phyloP scores from a whole-genome alignment of 2,113 vertebrate genomes.

The Urocynchramus pylzowi region DNA sequence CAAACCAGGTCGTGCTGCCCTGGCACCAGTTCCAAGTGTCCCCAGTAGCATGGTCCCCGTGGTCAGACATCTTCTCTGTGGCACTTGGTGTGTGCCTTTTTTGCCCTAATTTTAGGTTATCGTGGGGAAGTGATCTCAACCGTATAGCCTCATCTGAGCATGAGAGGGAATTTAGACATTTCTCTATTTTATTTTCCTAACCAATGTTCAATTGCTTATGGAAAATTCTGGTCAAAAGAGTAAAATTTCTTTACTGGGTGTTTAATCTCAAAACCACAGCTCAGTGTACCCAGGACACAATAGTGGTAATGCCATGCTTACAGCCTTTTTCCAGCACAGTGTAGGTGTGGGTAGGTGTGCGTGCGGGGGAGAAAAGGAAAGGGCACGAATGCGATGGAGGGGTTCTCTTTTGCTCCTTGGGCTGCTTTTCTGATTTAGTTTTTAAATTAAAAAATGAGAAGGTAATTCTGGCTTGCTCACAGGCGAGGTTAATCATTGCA shows the following conservation, averaged over 20 bases:
- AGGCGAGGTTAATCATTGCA: neutral
- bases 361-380: neutral
- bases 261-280: constrained; percentile 16
- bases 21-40: fast-evolving
- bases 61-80: neutral
- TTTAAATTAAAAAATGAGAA: neutral
- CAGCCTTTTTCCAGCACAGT: neutral
- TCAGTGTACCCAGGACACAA: neutral
- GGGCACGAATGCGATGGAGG: neutral
- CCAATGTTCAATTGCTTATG: neutral
- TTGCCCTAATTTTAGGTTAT: neutral
- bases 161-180: neutral
- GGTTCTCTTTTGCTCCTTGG: neutral
- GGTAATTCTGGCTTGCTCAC: neutral
- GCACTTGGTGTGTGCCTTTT: neutral
- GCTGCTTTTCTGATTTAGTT: neutral
- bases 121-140: neutral
- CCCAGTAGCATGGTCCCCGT: fast-evolving
- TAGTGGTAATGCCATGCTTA: neutral
- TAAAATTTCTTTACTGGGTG: neutral
- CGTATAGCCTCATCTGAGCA: neutral
- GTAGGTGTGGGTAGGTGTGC: neutral
- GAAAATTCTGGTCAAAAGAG: constrained; percentile 43
- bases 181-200: neutral
- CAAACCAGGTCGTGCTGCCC: fast-evolving